These are phyloP conservation scores for Ditylenchus weischeri DNA, from an alignment of 2,888 invertebrate species.

Conservation along the genomic window DNA sequence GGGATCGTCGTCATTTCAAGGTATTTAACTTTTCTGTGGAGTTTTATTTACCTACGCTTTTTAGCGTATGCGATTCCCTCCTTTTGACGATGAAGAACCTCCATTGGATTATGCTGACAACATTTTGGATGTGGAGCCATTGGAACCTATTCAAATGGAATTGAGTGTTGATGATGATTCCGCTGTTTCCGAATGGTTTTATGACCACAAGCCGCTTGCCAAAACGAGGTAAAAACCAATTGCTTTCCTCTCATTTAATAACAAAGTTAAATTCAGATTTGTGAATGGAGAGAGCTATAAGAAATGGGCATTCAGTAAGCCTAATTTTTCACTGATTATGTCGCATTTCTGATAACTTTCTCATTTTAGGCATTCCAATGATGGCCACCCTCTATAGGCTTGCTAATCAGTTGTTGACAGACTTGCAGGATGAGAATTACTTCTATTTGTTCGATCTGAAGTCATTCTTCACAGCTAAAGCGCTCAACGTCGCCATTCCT, in stretches of 20 bases:
- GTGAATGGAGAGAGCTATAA: conserved; percentile 96
- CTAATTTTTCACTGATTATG: not conserved
- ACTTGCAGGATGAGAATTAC: conserved; percentile 89
- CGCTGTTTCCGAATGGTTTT: conserved; percentile 86
- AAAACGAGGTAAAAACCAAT: conserved; percentile 71
- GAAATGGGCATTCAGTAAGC: conserved; percentile 80
- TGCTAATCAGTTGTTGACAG: conserved; percentile 93
- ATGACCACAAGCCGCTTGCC: conserved; percentile 91
- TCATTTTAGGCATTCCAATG: conserved; percentile 71
- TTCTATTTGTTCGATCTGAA: conserved; percentile 98
- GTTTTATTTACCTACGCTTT: conserved; percentile 12
- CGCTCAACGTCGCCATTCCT: conserved; percentile 97
- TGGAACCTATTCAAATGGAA: conserved; percentile 93
- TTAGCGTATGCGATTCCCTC: conserved; percentile 92
- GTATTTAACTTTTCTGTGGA: conserved; percentile 14
- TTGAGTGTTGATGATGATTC: conserved; percentile 82
- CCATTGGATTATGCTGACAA: conserved; percentile 99
- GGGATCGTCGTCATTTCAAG: conserved; percentile 96
- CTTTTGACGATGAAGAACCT: conserved; percentile 99
- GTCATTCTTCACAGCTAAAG: conserved; percentile 99
- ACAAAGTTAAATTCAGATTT: conserved; percentile 63
- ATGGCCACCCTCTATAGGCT: conserved; percentile 95
- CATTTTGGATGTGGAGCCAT: conserved; percentile 93
- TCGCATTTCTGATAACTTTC: not conserved
- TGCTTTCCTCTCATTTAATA: not conserved